Conservation (phyloP, 2,113 vertebrate species). For the Holacanthus passer region DNA sequence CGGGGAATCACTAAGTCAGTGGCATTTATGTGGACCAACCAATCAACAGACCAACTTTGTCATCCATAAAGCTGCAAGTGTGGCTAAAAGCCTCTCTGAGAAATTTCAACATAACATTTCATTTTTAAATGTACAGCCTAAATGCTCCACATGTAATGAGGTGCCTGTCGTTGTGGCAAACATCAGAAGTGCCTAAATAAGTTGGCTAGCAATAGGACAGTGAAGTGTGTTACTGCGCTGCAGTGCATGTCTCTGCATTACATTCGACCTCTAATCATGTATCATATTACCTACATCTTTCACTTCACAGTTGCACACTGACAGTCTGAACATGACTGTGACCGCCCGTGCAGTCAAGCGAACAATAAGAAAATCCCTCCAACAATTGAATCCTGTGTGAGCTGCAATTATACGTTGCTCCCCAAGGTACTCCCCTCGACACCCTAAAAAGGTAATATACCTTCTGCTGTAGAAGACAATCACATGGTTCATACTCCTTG, state of each 20-base stretch:
- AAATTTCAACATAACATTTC: too few relatives aligned
- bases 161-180: background rate
- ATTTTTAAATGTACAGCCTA: too few relatives aligned
- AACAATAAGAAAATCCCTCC: slow-evolving; percentile 78
- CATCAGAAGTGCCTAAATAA: background rate
- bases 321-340: slow-evolving; percentile 45
- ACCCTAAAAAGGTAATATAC: slow-evolving; percentile 76
- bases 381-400: slow-evolving; percentile 68
- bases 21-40: background rate
- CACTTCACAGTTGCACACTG: slow-evolving; percentile 35
- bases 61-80: background rate
- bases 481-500: slow-evolving; percentile 70
- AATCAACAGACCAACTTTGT: background rate
- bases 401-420: slow-evolving; percentile 72
- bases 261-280: slow-evolving; percentile 49
- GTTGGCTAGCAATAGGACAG: background rate
- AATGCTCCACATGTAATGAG: background rate
- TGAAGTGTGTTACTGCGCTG: background rate
- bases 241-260: slow-evolving; percentile 31
- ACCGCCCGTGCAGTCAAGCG: slow-evolving; percentile 71
- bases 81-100: background rate
- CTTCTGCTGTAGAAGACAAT: slow-evolving; percentile 67
- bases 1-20: background rate
- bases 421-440: slow-evolving; percentile 70
- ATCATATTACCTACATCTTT: slow-evolving; percentile 57